These are phyloP conservation scores for Parazoanthus swiftii DNA, from an alignment of 92 coral and sea anemone species.

Conservation along the genomic window DNA sequence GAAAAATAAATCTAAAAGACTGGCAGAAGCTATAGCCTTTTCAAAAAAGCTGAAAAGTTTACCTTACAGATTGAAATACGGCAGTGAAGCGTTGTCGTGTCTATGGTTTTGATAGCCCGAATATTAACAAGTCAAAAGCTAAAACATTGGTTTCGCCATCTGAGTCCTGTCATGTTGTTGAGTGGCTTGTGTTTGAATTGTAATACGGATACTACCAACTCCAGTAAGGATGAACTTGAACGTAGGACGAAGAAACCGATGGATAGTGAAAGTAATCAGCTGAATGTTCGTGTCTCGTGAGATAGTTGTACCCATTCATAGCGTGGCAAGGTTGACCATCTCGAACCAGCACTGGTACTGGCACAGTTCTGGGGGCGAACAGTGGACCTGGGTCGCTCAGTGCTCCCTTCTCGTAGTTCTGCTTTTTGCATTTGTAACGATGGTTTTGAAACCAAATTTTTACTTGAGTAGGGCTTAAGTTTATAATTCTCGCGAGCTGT, in stretches of 20 bases:
- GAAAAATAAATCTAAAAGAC: not conserved
- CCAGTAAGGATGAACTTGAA: conserved; percentile 62
- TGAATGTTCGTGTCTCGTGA: conserved; percentile 69
- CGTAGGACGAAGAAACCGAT: conserved; percentile 74
- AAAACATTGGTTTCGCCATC: conserved; percentile 19
- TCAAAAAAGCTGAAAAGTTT: conserved; percentile 4
- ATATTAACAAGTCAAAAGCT: conserved; percentile 25
- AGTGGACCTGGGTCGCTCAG: conserved; percentile 76
- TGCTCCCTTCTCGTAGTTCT: conserved; percentile 83
- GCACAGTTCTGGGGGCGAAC: conserved; percentile 92
- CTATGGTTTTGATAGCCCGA: conserved; percentile 1
- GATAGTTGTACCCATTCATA: conserved; percentile 74
- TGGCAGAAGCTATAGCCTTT: not conserved
- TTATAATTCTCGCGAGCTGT: conserved; percentile 90
- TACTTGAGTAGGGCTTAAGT: conserved; percentile 98
- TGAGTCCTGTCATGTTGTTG: conserved; percentile 23
- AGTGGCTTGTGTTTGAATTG: conserved; percentile 26
- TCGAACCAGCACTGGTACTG: conserved; percentile 86
- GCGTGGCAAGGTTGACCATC: conserved; percentile 93
- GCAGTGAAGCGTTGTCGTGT: conserved; percentile 29
- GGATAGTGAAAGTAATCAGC: conserved; percentile 87
- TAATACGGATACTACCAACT: conserved; percentile 26
- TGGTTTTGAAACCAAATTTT: conserved; percentile 99
- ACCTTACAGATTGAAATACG: conserved; percentile 20
- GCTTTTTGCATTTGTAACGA: conserved; percentile 98